These are phyloP conservation scores for Gobio occitaniae DNA, from an alignment of 2,797 vertebrate species.

Conservation along the genomic window DNA sequence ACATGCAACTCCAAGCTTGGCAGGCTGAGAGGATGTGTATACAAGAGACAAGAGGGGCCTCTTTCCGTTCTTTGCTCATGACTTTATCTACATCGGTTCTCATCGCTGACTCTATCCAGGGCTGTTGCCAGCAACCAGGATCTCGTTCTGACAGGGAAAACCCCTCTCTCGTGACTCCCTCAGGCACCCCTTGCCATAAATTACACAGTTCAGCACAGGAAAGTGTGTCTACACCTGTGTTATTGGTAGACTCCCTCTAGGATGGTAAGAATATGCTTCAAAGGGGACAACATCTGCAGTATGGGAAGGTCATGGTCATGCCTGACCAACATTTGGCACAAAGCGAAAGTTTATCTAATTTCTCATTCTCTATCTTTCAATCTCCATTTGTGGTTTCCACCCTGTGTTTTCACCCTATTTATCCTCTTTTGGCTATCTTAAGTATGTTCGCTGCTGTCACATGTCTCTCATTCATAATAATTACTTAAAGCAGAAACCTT, in stretches of 20 bases:
- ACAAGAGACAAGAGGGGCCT: constrained; percentile 38
- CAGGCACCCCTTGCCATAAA: constrained; percentile 37
- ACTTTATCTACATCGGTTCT: constrained; percentile 29
- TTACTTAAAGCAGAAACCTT: constrained; percentile 22
- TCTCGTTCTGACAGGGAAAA: constrained; percentile 54
- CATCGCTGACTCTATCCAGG: not conserved
- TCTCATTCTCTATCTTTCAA: constrained; percentile 16
- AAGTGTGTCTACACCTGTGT: constrained; percentile 37
- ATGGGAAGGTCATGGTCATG: constrained; percentile 40
- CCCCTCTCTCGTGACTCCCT: constrained; percentile 20
- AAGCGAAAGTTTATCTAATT: constrained; percentile 9
- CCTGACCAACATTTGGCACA: constrained; percentile 52
- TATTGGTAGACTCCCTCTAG: constrained; percentile 49
- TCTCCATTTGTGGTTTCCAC: constrained; percentile 23
- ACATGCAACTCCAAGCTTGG: constrained; percentile 31
- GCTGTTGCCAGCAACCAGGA: constrained; percentile 14
- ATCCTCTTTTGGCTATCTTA: constrained; percentile 20
- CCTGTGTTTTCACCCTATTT: constrained; percentile 13
- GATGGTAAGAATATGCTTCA: constrained; percentile 57
- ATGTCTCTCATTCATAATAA: constrained; percentile 32
- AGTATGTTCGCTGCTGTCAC: not conserved
- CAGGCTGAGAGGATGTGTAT: constrained; percentile 45
- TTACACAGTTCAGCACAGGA: constrained; percentile 31
- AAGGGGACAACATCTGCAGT: constrained; percentile 53
- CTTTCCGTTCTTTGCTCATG: constrained; percentile 23